Conservation (phyloP, 2,888 invertebrate species). For the Melanostoma scalare region DNA sequence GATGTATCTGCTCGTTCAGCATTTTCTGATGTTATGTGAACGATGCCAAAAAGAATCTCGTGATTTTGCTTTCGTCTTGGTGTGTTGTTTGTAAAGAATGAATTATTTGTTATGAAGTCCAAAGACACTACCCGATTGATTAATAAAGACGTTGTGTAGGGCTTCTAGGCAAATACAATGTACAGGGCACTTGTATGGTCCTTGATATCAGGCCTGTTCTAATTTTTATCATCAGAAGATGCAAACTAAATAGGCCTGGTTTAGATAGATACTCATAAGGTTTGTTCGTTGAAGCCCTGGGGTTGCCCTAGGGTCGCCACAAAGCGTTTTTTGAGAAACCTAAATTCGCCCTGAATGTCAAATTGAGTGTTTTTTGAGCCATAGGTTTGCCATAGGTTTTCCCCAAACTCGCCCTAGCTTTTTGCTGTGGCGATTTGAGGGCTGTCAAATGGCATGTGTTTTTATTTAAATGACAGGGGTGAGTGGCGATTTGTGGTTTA, state of each 20-base stretch:
- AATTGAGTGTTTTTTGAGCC: too few relatives aligned
- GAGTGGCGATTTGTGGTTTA: too few relatives aligned
- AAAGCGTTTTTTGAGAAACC: too few relatives aligned
- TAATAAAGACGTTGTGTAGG: constrained; percentile 39
- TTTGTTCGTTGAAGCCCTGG: too few relatives aligned
- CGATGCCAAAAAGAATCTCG: constrained; percentile 55
- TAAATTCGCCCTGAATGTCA: too few relatives aligned
- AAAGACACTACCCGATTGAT: constrained; percentile 43
- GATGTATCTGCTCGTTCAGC: constrained; percentile 8
- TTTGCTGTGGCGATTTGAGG: too few relatives aligned
- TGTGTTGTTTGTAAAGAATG: constrained; percentile 10
- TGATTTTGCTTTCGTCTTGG: constrained; percentile 27
- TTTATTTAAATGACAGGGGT: too few relatives aligned
- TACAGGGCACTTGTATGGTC: constrained; percentile 18
- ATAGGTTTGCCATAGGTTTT: too few relatives aligned
- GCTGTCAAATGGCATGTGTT: too few relatives aligned
- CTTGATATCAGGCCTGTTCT: constrained; percentile 36
- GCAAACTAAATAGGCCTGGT: not conserved
- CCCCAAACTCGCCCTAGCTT: too few relatives aligned
- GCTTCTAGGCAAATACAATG: constrained; percentile 1
- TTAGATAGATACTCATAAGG: not conserved
- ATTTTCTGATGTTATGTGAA: constrained; percentile 18
- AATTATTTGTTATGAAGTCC: constrained; percentile 27
- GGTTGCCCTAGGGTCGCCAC: too few relatives aligned
- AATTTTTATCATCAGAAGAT: constrained; percentile 26